Percentiles rank a stretch among this genome's conserved stretches.
Conservation (phyloP, 2,797 vertebrate genomes). For the Neoniphon sammara region DNA sequence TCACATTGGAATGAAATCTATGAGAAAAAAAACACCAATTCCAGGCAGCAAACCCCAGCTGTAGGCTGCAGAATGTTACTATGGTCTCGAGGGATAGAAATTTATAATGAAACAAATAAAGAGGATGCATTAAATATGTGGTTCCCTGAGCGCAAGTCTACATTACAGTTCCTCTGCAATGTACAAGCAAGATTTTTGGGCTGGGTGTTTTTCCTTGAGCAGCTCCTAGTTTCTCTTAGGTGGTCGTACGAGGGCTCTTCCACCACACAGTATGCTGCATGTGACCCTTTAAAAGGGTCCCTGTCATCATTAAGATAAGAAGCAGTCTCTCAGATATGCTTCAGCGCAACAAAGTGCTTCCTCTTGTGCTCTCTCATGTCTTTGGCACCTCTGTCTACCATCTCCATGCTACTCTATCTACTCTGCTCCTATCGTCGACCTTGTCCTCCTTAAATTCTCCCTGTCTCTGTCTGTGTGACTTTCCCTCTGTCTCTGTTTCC, state of each 20-base stretch:
- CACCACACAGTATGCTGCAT: constrained; percentile 60
- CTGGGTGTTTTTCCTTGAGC: constrained; percentile 14
- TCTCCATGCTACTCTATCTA: constrained; percentile 56
- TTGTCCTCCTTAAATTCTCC: constrained; percentile 40
- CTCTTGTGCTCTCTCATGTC: constrained; percentile 81
- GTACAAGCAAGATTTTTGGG: not conserved
- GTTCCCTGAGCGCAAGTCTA: not conserved
- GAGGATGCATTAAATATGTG: not conserved
- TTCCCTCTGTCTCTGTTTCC: not conserved
- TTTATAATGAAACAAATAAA: not conserved
- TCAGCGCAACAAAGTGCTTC: constrained; percentile 83
- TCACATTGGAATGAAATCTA: not conserved
- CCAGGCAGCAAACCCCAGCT: not conserved
- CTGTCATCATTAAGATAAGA: constrained; percentile 86
- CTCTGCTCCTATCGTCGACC: constrained; percentile 61
- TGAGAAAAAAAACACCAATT: not conserved
- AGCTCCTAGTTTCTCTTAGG: constrained; percentile 38
- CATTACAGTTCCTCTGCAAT: not conserved
- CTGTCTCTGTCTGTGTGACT: constrained; percentile 40
- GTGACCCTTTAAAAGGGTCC: constrained; percentile 83
- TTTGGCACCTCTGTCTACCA: constrained; percentile 69
- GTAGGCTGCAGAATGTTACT: not conserved
- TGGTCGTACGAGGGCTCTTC: constrained; percentile 59
- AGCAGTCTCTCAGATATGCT: constrained; percentile 78
- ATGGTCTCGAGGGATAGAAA: not conserved